Conservation (phyloP, 2,888 invertebrate species). For the Podabrus alpinus region DNA sequence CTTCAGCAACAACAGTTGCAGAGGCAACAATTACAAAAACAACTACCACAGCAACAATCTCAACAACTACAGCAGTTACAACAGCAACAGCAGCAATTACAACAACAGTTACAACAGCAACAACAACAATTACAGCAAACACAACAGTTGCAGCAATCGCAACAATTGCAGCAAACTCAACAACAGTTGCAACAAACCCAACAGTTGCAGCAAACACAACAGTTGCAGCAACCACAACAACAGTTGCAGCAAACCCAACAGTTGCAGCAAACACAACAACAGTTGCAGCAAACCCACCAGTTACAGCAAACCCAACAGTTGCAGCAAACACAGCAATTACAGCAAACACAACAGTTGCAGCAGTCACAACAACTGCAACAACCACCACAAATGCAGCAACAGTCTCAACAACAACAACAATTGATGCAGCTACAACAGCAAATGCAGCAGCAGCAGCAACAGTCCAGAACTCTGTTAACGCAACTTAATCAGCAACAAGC, state of each 20-base stretch:
- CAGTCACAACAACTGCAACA: constrained; percentile 59
- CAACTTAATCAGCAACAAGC: constrained; percentile 17
- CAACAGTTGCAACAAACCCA: constrained; percentile 17
- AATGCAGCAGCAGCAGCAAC: constrained; percentile 45
- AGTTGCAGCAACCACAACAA: constrained; percentile 44
- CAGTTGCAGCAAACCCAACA: constrained; percentile 30
- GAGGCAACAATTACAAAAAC: constrained; percentile 46
- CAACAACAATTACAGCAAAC: constrained; percentile 50
- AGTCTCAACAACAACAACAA: constrained; percentile 31
- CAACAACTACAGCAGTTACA: constrained; percentile 55
- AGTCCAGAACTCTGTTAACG: constrained; percentile 31
- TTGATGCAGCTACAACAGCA: constrained; percentile 26
- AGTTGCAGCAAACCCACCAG: constrained; percentile 56
- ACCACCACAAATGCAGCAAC: constrained; percentile 53
- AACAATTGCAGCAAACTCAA: constrained; percentile 57
- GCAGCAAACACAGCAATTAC: constrained; percentile 28
- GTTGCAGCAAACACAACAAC: constrained; percentile 44
- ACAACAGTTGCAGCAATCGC: constrained; percentile 46
- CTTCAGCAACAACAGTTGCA: constrained; percentile 38
- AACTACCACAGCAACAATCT: constrained; percentile 49
- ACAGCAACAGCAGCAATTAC: not conserved
- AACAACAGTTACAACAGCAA: constrained; percentile 55
- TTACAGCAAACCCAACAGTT: not conserved
- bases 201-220: constrained; percentile 28
- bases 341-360: constrained; percentile 45